These are phyloP conservation scores for Sarcophaga rosellei DNA, from an alignment of 2,888 invertebrate species.

Conservation along the genomic window DNA sequence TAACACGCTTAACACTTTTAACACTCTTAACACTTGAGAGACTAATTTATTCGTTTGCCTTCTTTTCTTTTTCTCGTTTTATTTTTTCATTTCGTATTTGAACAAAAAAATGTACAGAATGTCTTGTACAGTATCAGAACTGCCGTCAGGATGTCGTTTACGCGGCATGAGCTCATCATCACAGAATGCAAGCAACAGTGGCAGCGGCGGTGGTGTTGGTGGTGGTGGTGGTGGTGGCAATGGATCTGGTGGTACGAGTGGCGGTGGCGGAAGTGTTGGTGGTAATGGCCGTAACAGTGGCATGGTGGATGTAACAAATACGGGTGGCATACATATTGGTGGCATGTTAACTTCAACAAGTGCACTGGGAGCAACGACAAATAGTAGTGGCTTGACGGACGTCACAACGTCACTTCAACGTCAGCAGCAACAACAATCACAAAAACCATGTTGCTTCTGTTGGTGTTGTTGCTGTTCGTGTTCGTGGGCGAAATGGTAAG, in stretches of 20 bases:
- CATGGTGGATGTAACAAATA: conserved; percentile 71
- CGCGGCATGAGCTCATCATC: conserved; percentile 81
- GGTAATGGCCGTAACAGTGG: conserved; percentile 62
- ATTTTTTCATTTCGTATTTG: background rate
- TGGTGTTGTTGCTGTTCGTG: conserved; percentile 88
- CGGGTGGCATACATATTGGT: conserved; percentile 74
- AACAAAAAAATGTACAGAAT: conserved; percentile 78
- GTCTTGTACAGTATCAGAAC: conserved; percentile 84
- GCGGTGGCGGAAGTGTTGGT: conserved; percentile 72
- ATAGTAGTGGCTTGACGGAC: conserved; percentile 59
- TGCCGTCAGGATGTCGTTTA: conserved; percentile 81
- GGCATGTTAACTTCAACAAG: conserved; percentile 73
- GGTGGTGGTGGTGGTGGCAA: conserved; percentile 67
- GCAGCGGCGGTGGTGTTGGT: conserved; percentile 71
- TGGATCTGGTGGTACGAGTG: conserved; percentile 72
- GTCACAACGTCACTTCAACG: conserved; percentile 70
- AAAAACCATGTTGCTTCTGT: conserved; percentile 86
- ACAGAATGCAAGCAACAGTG: conserved; percentile 76
- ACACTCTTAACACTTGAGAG: background rate
- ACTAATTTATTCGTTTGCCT: background rate
- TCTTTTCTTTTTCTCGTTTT: background rate
- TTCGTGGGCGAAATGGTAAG: conserved; percentile 83
- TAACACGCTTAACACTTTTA: background rate
- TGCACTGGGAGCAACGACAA: conserved; percentile 71
- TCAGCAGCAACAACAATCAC: conserved; percentile 81